Percentiles rank a stretch among this genome's conserved stretches.
Evolutionary conservation across 1,140 invertebrate genomes (phyloP).

Genomic region (Ceratoteleas bidentatus): DNA sequence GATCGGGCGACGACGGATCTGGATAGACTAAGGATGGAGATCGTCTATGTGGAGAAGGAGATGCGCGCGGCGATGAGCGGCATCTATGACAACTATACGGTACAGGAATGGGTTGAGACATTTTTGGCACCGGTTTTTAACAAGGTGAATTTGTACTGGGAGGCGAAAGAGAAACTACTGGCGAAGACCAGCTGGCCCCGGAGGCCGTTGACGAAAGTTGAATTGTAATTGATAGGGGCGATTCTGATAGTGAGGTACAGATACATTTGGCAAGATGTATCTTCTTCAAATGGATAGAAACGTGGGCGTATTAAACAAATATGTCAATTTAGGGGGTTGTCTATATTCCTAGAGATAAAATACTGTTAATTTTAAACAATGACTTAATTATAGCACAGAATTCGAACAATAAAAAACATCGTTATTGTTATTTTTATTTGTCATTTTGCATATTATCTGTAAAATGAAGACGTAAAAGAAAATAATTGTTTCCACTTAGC

Average conservation of each 20-base stretch:
- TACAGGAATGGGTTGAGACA: slow-evolving; percentile 89
- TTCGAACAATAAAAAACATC: too few relatives aligned
- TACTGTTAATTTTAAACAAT: too few relatives aligned
- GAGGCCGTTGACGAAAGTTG: slow-evolving; percentile 79
- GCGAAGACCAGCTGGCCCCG: slow-evolving; percentile 82
- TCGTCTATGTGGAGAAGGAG: slow-evolving; percentile 84
- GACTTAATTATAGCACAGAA: too few relatives aligned
- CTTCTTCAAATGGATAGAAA: too few relatives aligned
- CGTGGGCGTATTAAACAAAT: too few relatives aligned
- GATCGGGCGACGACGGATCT: slow-evolving; percentile 86
- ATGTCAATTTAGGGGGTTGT: too few relatives aligned
- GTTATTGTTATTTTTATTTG: too few relatives aligned
- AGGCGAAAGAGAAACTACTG: slow-evolving; percentile 82
- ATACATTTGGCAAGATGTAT: neutral
- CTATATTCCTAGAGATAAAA: too few relatives aligned
- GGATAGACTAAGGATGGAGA: slow-evolving; percentile 84
- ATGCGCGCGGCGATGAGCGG: slow-evolving; percentile 85
- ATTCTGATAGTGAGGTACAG: neutral
- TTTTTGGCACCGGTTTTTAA: slow-evolving; percentile 83
- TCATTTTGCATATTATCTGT: too few relatives aligned
- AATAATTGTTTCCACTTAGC: too few relatives aligned
- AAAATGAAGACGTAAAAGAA: too few relatives aligned
- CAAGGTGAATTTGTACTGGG: slow-evolving; percentile 81
- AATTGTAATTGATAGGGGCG: slow-evolving; percentile 62
- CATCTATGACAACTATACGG: slow-evolving; percentile 88